These are phyloP conservation scores for Rhynchonycteris naso DNA, from an alignment of 2,797 vertebrate genomes.

Conservation along the genomic window DNA sequence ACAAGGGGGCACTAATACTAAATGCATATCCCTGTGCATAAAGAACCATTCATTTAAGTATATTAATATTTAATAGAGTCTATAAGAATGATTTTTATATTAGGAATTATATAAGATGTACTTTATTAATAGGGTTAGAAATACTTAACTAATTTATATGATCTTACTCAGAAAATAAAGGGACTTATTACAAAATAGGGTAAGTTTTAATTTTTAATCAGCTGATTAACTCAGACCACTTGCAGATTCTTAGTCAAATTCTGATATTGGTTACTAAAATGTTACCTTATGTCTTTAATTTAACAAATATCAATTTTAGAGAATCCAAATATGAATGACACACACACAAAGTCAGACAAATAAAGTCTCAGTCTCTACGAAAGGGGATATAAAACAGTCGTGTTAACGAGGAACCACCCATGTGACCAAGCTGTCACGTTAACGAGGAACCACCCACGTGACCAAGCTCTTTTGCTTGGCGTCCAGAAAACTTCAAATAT, in stretches of 20 bases:
- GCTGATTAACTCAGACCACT: not conserved
- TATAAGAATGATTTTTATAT: conserved; percentile 47
- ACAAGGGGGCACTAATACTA: not conserved
- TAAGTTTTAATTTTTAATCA: conserved; percentile 47
- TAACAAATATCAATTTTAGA: conserved; percentile 13
- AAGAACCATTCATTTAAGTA: conserved; percentile 20
- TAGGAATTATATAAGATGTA: not conserved
- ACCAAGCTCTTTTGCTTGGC: conserved; percentile 1
- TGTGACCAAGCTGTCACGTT: not conserved
- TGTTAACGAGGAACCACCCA: conserved; percentile 1
- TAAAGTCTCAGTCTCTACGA: not conserved
- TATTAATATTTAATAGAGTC: not conserved
- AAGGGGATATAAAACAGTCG: not conserved
- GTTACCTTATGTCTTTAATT: not conserved
- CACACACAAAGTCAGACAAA: conserved; percentile 9
- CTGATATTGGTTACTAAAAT: conserved; percentile 1
- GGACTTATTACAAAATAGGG: not conserved
- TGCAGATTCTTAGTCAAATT: not conserved
- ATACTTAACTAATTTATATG: conserved; percentile 22
- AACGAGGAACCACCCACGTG: conserved; percentile 5
- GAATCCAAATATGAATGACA: conserved; percentile 9
- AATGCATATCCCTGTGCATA: not conserved
- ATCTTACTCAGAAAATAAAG: not conserved
- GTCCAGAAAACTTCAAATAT: conserved; percentile 38
- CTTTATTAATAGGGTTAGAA: conserved; percentile 28